phyloP scores from a whole-genome alignment of 2,888 invertebrate species.

The Scelioninae gen. 2 region DNA sequence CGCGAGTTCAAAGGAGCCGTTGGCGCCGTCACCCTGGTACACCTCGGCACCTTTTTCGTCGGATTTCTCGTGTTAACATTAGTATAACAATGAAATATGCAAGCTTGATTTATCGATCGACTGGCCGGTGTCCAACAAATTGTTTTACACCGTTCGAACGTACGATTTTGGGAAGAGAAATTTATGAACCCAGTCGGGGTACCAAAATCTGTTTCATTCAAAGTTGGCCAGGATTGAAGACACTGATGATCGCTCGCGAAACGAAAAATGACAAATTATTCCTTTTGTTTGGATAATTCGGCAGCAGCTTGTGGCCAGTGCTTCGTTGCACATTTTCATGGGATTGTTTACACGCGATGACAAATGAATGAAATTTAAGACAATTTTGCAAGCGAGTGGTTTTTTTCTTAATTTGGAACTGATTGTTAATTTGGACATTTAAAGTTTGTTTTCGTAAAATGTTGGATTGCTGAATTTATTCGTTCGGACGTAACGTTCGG shows the following conservation, averaged over 20 bases:
- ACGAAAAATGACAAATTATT: no score
- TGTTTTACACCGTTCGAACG: conserved; percentile 42
- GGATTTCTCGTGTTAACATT: conserved; percentile 57
- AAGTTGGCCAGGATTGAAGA: conserved; percentile 3
- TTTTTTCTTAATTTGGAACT: no score
- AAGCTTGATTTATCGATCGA: conserved; percentile 42
- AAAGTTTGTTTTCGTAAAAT: no score
- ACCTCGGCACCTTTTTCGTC: conserved; percentile 65
- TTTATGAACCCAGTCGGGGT: conserved; percentile 21
- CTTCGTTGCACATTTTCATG: no score
- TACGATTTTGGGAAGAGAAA: not conserved
- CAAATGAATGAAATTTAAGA: no score
- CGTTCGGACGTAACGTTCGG: no score
- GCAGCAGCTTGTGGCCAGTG: no score
- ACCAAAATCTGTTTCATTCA: conserved; percentile 8
- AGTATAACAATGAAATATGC: conserved; percentile 51
- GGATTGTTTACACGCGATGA: no score
- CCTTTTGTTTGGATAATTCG: no score
- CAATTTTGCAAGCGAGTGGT: no score
- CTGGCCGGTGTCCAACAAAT: conserved; percentile 44
- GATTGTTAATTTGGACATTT: no score
- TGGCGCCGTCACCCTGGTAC: conserved; percentile 72
- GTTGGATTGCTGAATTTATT: no score
- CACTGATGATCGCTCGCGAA: not conserved
- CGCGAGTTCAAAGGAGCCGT: conserved; percentile 73